phyloP scores from a whole-genome alignment of 2,797 vertebrate species.

The Myiothlypis coronata region DNA sequence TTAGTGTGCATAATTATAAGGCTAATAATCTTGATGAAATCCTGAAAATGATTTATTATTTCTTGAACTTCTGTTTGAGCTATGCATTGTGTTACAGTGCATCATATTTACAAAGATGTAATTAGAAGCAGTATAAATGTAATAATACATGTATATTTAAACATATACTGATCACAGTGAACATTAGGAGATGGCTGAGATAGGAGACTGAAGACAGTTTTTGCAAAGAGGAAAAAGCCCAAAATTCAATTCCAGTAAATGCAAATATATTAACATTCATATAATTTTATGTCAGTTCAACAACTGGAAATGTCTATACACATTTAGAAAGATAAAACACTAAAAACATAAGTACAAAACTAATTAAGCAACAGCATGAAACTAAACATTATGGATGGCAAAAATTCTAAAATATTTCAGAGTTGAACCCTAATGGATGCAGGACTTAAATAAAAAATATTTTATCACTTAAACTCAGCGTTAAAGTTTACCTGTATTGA shows the following conservation, averaged over 20 bases:
- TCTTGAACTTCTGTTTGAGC: background rate
- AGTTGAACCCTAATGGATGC: background rate
- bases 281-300: background rate
- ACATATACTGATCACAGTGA: background rate
- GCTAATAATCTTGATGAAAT: background rate
- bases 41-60: background rate
- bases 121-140: background rate
- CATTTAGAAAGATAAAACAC: background rate
- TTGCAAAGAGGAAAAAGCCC: background rate
- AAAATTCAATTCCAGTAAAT: background rate
- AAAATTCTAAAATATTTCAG: background rate
- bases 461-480: background rate
- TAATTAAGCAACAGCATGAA: background rate
- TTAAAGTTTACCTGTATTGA: background rate
- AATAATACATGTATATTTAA: background rate
- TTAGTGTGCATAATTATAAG: background rate
- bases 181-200: background rate
- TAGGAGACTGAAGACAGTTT: background rate
- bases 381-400: background rate
- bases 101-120: background rate
- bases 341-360: background rate
- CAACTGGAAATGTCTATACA: background rate
- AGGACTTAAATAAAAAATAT: background rate
- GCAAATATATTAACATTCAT: background rate
- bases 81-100: background rate